Base-by-base conservation (phyloP, 1,140 invertebrate genomes). In the Drosophila equinoxialis region DNA sequence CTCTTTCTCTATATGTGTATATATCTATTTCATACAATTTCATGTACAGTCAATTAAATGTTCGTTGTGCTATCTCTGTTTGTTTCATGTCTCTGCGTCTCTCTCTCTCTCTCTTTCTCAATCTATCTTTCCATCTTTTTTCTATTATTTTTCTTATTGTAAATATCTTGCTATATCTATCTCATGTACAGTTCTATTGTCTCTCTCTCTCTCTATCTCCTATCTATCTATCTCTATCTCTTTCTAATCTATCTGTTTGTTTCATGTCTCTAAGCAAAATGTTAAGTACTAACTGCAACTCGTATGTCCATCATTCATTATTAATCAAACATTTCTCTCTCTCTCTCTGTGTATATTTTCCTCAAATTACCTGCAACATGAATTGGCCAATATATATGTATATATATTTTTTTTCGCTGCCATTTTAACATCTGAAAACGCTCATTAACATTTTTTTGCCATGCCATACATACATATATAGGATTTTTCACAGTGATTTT, bases 271-370 rank as follows among this genome's bases (percentile, higher is more conserved):
- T 37, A 37, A 58, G 33, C 70, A 66, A 67, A 55, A 72, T 83
- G 66, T 78, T 65, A 77, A 77, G 54, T 51, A 79, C 82, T 85
- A 85, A 86, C 57, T 55, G 41, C 60, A 62, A 62, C 39, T 62
- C 39, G 60, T 42, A 62, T 39, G 39, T 62, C 11, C 39, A 62
- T 79, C 79, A 79, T 79, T 67, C 82, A 89, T 89, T 89, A 89
- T 87, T 37, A 37, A 35, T 83, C 6, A 1, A 30, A 30, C 30
- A 30, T 30, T 30, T 30, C 30, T 6, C 30, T 30, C 30, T 30
- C 30, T 30, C 30, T 30, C 30, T 30, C 59, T 87, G 69, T 87
- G 83, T 89, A 87, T 89, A 87, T 89, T 87, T 82, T 89, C 79
- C 76, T 37, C 14, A 67, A 86, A 64, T 86, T 79, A 73, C 35